Conservation (phyloP, 1,140 invertebrate genomes). For the Ceratina australensis region DNA sequence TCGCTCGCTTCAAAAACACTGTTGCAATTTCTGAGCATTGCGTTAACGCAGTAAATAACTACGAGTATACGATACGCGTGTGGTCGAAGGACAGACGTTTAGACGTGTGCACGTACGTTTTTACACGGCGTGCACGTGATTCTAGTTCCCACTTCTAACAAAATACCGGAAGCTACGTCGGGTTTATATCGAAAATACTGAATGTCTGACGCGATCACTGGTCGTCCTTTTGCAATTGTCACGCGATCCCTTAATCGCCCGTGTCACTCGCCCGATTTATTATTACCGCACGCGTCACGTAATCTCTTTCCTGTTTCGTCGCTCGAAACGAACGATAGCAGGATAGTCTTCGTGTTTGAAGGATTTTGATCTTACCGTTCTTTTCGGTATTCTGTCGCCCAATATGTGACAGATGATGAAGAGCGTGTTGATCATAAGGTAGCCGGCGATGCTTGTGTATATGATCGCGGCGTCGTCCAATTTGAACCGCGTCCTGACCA, state of each 20-base stretch:
- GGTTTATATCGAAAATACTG: slow-evolving; percentile 5
- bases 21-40: too few relatives aligned
- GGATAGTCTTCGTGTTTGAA: too few relatives aligned
- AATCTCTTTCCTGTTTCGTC: background rate
- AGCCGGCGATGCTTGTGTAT: slow-evolving; percentile 81
- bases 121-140: slow-evolving; percentile 61
- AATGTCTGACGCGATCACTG: slow-evolving; percentile 2
- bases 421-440: slow-evolving; percentile 83
- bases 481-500: slow-evolving; percentile 74
- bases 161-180: slow-evolving; percentile 3
- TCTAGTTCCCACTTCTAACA: background rate
- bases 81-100: slow-evolving; percentile 51
- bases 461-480: slow-evolving; percentile 81
- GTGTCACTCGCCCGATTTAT: slow-evolving; percentile 7
- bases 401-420: slow-evolving; percentile 82
- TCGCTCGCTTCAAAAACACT: too few relatives aligned
- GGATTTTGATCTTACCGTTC: slow-evolving; percentile 76
- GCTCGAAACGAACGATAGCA: too few relatives aligned
- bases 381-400: slow-evolving; percentile 84
- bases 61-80: too few relatives aligned
- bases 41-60: too few relatives aligned
- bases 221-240: slow-evolving; percentile 19
- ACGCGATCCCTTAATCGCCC: slow-evolving; percentile 25
- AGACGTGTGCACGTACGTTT: too few relatives aligned
- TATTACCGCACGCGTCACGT: background rate